phyloP scores from a whole-genome alignment of 1,140 invertebrate genomes.

The Ostrea denselamellosa region DNA sequence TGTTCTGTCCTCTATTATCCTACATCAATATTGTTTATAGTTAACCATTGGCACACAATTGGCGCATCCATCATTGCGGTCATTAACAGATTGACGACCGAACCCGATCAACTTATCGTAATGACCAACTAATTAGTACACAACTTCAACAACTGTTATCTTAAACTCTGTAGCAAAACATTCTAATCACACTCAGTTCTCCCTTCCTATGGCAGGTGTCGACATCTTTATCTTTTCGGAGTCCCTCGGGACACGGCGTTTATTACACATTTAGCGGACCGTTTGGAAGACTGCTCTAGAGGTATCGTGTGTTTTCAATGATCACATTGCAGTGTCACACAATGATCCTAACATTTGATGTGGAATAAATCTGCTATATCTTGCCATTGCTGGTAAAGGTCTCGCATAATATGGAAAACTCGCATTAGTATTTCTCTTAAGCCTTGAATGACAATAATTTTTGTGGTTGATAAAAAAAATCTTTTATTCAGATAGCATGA shows the following conservation, averaged over 20 bases:
- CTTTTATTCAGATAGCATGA: too few species aligned
- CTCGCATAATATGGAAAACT: too few species aligned
- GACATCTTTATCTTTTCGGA: constrained; percentile 29
- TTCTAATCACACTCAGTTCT: neutral
- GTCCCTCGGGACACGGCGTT: constrained; percentile 1
- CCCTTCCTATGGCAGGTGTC: neutral
- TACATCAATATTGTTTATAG: neutral
- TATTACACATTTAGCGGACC: constrained; percentile 4
- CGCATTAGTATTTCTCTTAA: too few species aligned
- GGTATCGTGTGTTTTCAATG: neutral
- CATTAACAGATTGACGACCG: neutral
- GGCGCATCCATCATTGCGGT: neutral
- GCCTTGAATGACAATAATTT: too few species aligned
- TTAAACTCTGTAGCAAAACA: constrained; percentile 34
- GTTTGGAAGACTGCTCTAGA: neutral
- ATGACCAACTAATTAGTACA: constrained; percentile 26
- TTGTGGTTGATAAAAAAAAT: too few species aligned
- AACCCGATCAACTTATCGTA: constrained; percentile 20
- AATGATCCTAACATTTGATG: neutral
- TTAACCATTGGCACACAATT: neutral
- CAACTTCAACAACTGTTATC: constrained; percentile 28
- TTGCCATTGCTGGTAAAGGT: neutral
- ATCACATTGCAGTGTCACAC: neutral
- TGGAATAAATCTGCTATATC: neutral
- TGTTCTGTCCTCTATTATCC: neutral